phyloP scores from a whole-genome alignment of 2,113 vertebrate genomes.

The Hemiprocne comata region DNA sequence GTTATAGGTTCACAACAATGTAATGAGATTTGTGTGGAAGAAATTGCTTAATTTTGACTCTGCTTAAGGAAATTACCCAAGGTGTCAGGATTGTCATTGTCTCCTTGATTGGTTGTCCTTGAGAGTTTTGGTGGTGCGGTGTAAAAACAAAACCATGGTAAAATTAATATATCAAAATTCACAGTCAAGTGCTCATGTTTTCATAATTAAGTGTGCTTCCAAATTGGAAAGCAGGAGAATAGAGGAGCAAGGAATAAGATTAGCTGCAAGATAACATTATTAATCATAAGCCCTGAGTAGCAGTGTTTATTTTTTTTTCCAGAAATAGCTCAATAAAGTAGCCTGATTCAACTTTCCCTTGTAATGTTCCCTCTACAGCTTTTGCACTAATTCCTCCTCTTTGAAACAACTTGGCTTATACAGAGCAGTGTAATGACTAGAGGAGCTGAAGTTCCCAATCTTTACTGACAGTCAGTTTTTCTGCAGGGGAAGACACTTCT shows the following conservation, averaged over 20 bases:
- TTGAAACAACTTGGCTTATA: background rate
- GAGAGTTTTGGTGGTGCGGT: background rate
- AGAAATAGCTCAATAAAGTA: slow-evolving; percentile 40
- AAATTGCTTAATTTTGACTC: slow-evolving; percentile 42
- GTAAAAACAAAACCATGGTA: slow-evolving; percentile 21
- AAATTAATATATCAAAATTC: slow-evolving; percentile 58
- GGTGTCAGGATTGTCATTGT: background rate
- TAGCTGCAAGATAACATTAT: slow-evolving; percentile 48
- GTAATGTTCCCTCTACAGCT: background rate
- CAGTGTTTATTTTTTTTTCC: slow-evolving; percentile 51
- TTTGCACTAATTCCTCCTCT: slow-evolving; percentile 15
- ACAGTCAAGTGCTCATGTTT: slow-evolving; percentile 47
- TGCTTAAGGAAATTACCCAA: slow-evolving; percentile 18
- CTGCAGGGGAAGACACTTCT: background rate
- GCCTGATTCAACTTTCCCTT: background rate
- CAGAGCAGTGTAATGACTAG: background rate
- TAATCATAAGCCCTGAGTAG: slow-evolving; percentile 36
- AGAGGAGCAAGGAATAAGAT: slow-evolving; percentile 53
- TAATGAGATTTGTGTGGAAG: background rate
- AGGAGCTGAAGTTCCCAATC: slow-evolving; percentile 8
- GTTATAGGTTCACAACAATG: background rate
- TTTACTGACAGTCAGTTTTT: background rate
- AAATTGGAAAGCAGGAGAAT: slow-evolving; percentile 35
- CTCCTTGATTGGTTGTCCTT: slow-evolving; percentile 42
- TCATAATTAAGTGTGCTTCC: slow-evolving; percentile 48